A percentile compares a stretch with the other conserved stretches of the same genome.
These are phyloP conservation scores for Protobothrops mucrosquamatus DNA, from an alignment of 2,113 vertebrate genomes.

Conservation along the genomic window DNA sequence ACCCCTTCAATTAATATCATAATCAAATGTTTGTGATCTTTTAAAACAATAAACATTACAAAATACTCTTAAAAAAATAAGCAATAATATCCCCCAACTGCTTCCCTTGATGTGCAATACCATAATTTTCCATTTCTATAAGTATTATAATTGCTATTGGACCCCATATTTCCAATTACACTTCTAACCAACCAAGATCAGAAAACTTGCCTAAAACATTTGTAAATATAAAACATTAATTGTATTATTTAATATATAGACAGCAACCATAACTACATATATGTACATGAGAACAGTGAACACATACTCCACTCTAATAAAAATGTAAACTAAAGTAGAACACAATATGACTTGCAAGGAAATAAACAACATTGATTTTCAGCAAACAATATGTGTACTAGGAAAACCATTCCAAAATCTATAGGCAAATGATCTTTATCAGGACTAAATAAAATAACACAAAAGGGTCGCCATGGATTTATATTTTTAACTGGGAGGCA, in stretches of 20 bases:
- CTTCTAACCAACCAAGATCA: background rate
- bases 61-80: too few relatives aligned
- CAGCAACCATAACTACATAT: background rate
- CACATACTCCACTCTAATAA: background rate
- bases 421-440: background rate
- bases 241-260: background rate
- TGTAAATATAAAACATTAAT: background rate
- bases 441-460: background rate
- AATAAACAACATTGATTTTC: slow-evolving; percentile 28
- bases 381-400: background rate
- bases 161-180: background rate
- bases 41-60: too few relatives aligned
- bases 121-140: too few relatives aligned
- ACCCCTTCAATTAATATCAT: too few relatives aligned
- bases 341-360: background rate
- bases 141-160: too few relatives aligned
- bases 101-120: too few relatives aligned
- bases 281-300: background rate
- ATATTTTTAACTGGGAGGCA: background rate
- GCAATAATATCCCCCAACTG: too few relatives aligned
- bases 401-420: background rate
- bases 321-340: slow-evolving; percentile 26
- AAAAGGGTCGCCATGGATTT: background rate
- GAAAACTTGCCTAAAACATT: background rate
- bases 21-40: too few relatives aligned